Evolutionary conservation across 2,113 vertebrate genomes (phyloP).

Genomic region (Fregetta grallaria): DNA sequence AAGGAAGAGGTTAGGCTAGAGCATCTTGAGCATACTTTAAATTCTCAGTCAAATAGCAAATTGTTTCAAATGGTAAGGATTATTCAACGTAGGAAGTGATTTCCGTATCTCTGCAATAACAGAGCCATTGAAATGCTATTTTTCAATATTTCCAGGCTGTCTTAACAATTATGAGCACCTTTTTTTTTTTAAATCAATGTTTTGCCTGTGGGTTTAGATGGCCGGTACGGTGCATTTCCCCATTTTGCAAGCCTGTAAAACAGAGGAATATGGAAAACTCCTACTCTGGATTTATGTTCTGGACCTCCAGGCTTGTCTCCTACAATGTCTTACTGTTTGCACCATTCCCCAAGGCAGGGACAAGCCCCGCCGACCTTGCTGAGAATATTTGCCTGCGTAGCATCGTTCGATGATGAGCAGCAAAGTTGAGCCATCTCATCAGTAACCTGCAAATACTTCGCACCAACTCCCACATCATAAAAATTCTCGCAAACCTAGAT

Average conservation of each 20-base stretch:
- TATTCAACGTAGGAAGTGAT: background rate
- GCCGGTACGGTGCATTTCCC: background rate
- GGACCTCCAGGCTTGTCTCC: background rate
- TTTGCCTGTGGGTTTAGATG: background rate
- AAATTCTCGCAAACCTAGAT: background rate
- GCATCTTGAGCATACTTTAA: background rate
- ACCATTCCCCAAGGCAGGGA: background rate
- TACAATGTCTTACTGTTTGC: background rate
- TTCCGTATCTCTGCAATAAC: background rate
- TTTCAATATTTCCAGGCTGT: background rate
- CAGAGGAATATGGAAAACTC: background rate
- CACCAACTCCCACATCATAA: background rate
- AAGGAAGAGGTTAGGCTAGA: background rate
- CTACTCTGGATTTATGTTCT: background rate
- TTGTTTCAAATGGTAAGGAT: background rate
- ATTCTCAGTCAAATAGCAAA: background rate
- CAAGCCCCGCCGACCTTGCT: background rate
- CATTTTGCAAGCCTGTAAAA: background rate
- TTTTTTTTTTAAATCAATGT: background rate
- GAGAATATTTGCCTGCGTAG: background rate
- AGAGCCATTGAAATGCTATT: background rate
- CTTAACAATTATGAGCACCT: background rate
- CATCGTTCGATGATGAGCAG: rapidly evolving
- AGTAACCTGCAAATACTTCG: background rate
- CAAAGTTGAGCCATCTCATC: background rate